Base-by-base conservation (phyloP, 2,797 vertebrate genomes). In the Toxotes lorentzi region DNA sequence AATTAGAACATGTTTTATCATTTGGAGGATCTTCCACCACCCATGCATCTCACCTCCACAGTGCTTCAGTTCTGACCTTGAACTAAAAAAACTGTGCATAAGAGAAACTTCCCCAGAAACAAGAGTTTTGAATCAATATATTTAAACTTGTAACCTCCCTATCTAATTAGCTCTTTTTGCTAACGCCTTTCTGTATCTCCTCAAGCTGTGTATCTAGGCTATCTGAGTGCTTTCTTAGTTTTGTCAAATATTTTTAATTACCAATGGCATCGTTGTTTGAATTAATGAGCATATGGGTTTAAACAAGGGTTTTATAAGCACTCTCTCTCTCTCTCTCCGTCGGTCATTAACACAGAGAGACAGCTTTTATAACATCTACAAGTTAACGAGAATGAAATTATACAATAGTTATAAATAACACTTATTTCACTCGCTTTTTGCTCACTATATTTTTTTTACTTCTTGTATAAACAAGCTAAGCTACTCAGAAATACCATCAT, bases 1-100 rank as follows among this genome's bases (percentile, higher is more conserved):
- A 95, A 95, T 95, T 94, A 94, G 93, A 94, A 91, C 88, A 74
- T 77, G 83, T 90, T 87, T 88, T 88, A 89, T 93, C 85, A 86
- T 91, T 84, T 80, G 77, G 79, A 86, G 64, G 79, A 87, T 91
- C 82, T 82, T 83, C 62, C 60, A 78, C 78, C 79, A 86, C 76
- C 63, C 83, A 67, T 83, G 68, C 83, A 82, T 78, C 72, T 85
- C 74, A 89, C 77, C 86, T 87, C 83, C 57, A 47, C 59, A 72
- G 71, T 14, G 5, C 47, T 77, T 73, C 51, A 77, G 51, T 30
- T 81, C 50, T 84, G 89, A 94, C 93, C 91, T 94, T 94, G 92
- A 93, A 91, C 91, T 92, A 85, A 85, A 85, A 85, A 91, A 92
- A 86, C 73, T 79, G 48, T 47, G 58, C 70, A 70, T 19, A 51